Conservation (phyloP, 2,888 invertebrate genomes). For the Acanthopleura granulata region DNA sequence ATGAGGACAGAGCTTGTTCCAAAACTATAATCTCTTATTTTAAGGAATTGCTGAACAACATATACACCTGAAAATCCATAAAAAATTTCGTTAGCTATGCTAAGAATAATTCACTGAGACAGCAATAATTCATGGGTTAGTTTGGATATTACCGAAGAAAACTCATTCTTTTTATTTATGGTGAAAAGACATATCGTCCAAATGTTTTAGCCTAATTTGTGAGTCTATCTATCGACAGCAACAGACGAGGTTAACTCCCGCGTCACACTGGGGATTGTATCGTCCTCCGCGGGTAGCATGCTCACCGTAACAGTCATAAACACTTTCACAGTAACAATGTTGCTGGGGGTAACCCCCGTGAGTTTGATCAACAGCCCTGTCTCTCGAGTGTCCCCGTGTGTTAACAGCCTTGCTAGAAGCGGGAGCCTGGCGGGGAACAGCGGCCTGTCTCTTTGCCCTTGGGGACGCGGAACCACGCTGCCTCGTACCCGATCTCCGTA, state of each 20-base stretch:
- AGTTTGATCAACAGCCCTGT: neutral
- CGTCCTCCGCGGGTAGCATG: neutral
- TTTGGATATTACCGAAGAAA: no score
- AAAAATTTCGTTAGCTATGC: no score
- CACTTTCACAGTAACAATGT: conserved; percentile 12
- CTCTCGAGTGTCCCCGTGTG: neutral
- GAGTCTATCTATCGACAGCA: neutral
- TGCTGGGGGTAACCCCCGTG: neutral
- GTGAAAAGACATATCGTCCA: no score
- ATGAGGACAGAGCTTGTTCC: no score
- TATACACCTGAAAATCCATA: no score
- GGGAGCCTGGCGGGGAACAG: neutral
- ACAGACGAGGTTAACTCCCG: neutral
- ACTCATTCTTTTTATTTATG: no score
- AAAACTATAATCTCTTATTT: no score
- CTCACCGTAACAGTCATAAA: neutral
- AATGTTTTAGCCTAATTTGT: neutral
- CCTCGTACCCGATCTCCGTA: neutral
- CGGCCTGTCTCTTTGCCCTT: neutral
- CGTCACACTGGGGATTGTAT: conserved; percentile 4
- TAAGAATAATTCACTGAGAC: no score
- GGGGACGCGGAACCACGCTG: neutral
- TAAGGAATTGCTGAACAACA: no score
- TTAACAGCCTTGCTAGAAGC: neutral
- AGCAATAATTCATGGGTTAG: no score